phyloP scores from a whole-genome alignment of 2,797 vertebrate genomes.

The Acanthurus lineatus region DNA sequence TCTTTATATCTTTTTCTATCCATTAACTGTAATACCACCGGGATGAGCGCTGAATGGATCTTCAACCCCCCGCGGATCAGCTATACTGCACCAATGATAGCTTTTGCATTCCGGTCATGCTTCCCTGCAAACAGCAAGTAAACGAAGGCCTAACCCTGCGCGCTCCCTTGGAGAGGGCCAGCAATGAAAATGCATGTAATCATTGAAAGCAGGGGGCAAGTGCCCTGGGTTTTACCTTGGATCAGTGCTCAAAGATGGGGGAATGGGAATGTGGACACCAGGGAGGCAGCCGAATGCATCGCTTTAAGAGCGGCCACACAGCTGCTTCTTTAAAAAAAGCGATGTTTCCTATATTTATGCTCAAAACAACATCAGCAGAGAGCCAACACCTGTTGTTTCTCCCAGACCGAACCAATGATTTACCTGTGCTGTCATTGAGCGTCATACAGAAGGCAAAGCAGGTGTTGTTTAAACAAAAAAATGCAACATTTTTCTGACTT shows the following conservation, averaged over 20 bases:
- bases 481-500: neutral
- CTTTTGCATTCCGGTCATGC: conserved; percentile 75
- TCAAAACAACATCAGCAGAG: conserved; percentile 1
- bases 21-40: conserved; percentile 33
- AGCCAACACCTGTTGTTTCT: conserved; percentile 24
- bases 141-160: conserved; percentile 64
- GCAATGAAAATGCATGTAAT: conserved; percentile 74
- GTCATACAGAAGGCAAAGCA: conserved; percentile 17
- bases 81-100: conserved; percentile 46
- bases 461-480: conserved; percentile 9
- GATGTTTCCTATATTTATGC: conserved; percentile 19
- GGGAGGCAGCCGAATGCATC: conserved; percentile 54
- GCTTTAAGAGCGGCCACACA: conserved; percentile 31
- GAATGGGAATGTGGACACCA: conserved; percentile 57
- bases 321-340: conserved; percentile 18
- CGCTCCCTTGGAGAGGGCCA: conserved; percentile 49
- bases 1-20: conserved; percentile 18
- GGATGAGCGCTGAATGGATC: conserved; percentile 34
- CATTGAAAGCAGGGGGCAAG: conserved; percentile 59
- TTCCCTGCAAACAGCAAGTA: conserved; percentile 62
- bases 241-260: conserved; percentile 64
- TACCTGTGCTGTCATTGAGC: conserved; percentile 21
- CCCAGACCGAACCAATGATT: conserved; percentile 32
- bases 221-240: conserved; percentile 67
- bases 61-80: conserved; percentile 36